Conservation (phyloP, 2,113 vertebrate genomes). For the Thunnus maccoyii region DNA sequence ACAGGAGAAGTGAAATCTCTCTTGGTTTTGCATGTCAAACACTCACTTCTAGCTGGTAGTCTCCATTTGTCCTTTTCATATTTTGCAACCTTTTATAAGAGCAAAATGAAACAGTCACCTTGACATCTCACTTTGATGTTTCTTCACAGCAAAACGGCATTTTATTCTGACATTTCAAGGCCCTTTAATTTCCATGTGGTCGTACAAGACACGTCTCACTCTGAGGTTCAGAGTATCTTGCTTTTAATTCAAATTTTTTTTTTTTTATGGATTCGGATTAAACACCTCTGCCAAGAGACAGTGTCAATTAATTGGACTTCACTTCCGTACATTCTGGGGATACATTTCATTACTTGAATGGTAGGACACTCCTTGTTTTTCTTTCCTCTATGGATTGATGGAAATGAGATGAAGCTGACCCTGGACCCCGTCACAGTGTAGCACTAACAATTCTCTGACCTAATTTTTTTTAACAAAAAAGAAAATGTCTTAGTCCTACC, state of each 20-base stretch:
- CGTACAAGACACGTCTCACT: constrained; percentile 21
- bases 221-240: constrained; percentile 45
- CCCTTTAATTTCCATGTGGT: constrained; percentile 52
- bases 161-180: constrained; percentile 62
- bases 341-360: constrained; percentile 69
- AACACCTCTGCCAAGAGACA: constrained; percentile 62
- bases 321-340: constrained; percentile 55
- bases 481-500: constrained; percentile 42
- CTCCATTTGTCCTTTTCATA: constrained; percentile 44
- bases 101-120: constrained; percentile 68
- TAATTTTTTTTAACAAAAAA: constrained; percentile 64
- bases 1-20: constrained; percentile 17
- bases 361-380: constrained; percentile 56
- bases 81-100: constrained; percentile 62
- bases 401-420: constrained; percentile 75
- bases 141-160: constrained; percentile 50
- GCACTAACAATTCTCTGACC: constrained; percentile 71
- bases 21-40: constrained; percentile 24
- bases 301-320: constrained; percentile 70
- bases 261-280: constrained; percentile 44
- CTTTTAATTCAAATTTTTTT: constrained; percentile 41
- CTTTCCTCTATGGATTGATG: constrained; percentile 64
- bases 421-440: constrained; percentile 35
- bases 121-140: constrained; percentile 65
- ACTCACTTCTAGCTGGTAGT: constrained; percentile 25